Evolutionary conservation across 2,113 vertebrate species (phyloP).

Genomic region (Burhinus bistriatus): DNA sequence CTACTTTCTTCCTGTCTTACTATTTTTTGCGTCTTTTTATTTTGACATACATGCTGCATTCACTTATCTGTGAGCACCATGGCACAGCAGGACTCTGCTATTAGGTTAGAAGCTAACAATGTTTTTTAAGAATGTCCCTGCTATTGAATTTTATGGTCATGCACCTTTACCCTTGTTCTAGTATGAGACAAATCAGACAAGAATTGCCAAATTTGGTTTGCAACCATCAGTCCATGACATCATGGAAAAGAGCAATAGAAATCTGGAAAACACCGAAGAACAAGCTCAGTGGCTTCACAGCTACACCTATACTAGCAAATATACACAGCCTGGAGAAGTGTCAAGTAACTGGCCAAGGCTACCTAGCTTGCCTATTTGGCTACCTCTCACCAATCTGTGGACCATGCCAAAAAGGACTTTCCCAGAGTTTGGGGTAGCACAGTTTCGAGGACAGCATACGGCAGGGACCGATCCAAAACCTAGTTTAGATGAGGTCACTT

Average conservation of each 20-base stretch:
- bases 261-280: neutral
- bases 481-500: neutral
- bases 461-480: neutral
- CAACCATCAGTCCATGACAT: neutral
- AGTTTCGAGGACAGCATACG: neutral
- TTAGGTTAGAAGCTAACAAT: neutral
- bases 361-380: rapidly evolving
- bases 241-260: neutral
- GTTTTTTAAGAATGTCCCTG: neutral
- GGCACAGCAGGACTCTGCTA: neutral
- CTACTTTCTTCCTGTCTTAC: neutral
- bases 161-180: neutral
- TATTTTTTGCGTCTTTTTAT: neutral
- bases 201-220: neutral
- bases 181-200: neutral
- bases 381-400: neutral
- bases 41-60: neutral
- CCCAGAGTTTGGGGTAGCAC: neutral
- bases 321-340: neutral
- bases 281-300: neutral
- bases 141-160: neutral
- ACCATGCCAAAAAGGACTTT: neutral
- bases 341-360: neutral
- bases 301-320: neutral
- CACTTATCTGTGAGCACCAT: neutral